A percentile compares a stretch with the other conserved stretches of the same genome.
Evolutionary conservation across 2,797 vertebrate species (phyloP).

Genomic region (Microcaecilia unicolor): DNA sequence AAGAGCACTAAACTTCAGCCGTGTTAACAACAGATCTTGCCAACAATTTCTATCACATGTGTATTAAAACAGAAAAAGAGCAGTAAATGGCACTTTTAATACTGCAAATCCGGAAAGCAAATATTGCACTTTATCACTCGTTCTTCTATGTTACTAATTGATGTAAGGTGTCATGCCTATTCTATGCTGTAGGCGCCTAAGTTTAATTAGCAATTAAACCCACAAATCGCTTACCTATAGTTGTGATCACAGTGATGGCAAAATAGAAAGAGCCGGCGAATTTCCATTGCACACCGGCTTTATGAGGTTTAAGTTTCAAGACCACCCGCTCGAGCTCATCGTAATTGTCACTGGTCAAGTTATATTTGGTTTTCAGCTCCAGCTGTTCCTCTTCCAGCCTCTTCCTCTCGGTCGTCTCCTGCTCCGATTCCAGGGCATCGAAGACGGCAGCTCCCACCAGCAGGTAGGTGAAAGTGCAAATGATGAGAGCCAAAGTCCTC

Average conservation of each 20-base stretch:
- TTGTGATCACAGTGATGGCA: constrained; percentile 93
- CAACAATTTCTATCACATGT: no score
- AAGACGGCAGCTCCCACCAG: constrained; percentile 87
- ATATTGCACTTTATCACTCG: no score
- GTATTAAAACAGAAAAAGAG: no score
- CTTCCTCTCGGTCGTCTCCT: constrained; percentile 60
- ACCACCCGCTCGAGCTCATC: constrained; percentile 72
- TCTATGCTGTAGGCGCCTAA: no score
- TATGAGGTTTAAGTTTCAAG: constrained; percentile 83
- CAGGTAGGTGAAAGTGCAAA: constrained; percentile 86
- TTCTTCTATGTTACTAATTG: no score
- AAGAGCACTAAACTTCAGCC: no score
- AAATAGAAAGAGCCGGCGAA: constrained; percentile 93
- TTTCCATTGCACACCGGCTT: constrained; percentile 86
- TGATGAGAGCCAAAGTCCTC: constrained; percentile 80
- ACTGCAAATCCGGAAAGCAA: no score
- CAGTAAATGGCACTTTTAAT: no score
- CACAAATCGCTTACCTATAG: constrained; percentile 69
- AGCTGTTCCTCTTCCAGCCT: constrained; percentile 50
- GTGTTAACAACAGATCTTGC: no score
- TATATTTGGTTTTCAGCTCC: constrained; percentile 68
- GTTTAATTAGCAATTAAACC: no score
- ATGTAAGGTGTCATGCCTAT: no score
- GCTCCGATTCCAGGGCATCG: constrained; percentile 76
- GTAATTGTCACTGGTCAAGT: constrained; percentile 60